phyloP scores from a whole-genome alignment of 2,113 vertebrate genomes.

The Nothobranchius kuhntae region DNA sequence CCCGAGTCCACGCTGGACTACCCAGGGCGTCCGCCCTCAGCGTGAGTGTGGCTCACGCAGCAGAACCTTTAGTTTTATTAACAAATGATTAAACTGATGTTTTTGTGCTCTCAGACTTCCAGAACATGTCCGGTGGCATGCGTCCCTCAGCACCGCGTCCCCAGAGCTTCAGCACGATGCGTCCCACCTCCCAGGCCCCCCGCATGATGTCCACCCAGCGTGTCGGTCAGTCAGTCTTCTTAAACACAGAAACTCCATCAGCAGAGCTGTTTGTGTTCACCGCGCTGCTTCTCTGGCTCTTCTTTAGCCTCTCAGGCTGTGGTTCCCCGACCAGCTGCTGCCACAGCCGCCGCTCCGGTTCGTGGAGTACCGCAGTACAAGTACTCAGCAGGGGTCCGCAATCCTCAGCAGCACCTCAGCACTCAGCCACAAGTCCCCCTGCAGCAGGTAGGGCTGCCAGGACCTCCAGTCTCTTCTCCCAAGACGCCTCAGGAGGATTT shows the following conservation, averaged over 20 bases:
- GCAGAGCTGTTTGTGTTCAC: neutral
- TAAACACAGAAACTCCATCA: neutral
- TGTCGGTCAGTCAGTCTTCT: constrained; percentile 83
- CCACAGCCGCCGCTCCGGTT: constrained; percentile 82
- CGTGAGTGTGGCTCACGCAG: constrained; percentile 78
- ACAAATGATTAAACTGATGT: neutral
- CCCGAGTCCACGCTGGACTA: constrained; percentile 94
- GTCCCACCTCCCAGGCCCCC: constrained; percentile 89
- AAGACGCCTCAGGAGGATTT: neutral
- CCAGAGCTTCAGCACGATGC: constrained; percentile 87
- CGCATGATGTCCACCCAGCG: constrained; percentile 92
- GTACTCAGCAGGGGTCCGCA: constrained; percentile 90
- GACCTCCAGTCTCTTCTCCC: neutral
- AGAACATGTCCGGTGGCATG: constrained; percentile 92
- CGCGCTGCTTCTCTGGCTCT: neutral
- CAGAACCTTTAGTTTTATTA: neutral
- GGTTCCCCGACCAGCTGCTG: constrained; percentile 84
- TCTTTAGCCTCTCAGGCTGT: constrained; percentile 82
- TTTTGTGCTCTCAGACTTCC: constrained; percentile 84
- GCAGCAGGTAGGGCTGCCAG: constrained; percentile 85
- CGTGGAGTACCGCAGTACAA: constrained; percentile 93
- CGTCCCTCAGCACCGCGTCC: constrained; percentile 90
- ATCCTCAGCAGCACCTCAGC: constrained; percentile 90
- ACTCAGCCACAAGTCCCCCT: constrained; percentile 88
- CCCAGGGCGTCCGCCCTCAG: constrained; percentile 93